These are phyloP conservation scores for Serilophus lunatus DNA, from an alignment of 2,113 vertebrate genomes.

Conservation along the genomic window DNA sequence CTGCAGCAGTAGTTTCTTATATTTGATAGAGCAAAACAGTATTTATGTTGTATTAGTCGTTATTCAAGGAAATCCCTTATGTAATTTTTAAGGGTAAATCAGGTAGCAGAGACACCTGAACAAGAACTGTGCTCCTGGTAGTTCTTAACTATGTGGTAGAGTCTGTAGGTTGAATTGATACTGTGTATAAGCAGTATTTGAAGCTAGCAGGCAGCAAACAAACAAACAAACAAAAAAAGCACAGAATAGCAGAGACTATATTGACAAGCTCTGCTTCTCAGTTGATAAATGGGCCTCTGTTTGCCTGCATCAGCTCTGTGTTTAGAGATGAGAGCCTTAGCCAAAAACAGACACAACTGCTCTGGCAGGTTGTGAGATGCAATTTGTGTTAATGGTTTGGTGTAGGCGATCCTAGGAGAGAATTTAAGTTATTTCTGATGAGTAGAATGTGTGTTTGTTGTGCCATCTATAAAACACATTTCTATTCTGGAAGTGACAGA, in stretches of 20 bases:
- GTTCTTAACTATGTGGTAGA: not conserved
- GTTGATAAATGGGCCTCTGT: not conserved
- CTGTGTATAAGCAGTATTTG: not conserved
- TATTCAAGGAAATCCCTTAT: not conserved
- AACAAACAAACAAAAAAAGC: no score
- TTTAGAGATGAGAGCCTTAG: not conserved
- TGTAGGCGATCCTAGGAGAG: not conserved
- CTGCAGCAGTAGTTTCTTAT: not conserved
- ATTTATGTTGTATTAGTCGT: not conserved
- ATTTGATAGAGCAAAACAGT: constrained; percentile 10
- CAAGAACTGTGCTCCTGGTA: not conserved
- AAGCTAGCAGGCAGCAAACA: not conserved
- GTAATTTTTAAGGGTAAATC: not conserved
- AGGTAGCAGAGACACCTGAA: not conserved
- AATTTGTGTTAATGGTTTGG: not conserved
- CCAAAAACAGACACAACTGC: not conserved
- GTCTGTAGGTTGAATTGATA: not conserved
- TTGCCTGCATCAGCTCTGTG: not conserved
- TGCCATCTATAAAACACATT: not conserved
- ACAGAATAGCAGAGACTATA: not conserved
- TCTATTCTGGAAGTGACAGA: not conserved
- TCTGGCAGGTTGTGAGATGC: not conserved
- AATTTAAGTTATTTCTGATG: not conserved
- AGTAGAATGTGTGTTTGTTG: not conserved
- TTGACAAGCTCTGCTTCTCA: not conserved